Conservation (phyloP, 2,797 vertebrate genomes). For the Rhodeus uyekii region DNA sequence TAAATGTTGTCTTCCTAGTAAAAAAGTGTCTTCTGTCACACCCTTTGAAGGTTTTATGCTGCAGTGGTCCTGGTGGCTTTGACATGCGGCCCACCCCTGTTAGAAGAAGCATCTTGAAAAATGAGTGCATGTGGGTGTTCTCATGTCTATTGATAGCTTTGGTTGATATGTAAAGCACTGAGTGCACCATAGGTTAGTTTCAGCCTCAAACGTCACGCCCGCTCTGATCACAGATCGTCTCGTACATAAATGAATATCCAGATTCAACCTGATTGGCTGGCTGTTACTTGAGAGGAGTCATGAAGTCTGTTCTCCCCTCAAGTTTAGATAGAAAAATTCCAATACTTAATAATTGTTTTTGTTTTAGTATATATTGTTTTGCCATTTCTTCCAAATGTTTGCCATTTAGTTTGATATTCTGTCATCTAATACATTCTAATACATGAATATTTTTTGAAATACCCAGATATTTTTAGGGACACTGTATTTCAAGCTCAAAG, state of each 20-base stretch:
- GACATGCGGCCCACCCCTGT: background rate
- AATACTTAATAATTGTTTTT: background rate
- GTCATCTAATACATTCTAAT: background rate
- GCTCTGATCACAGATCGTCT: background rate
- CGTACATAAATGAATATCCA: background rate
- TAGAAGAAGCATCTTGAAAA: background rate
- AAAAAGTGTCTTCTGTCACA: background rate
- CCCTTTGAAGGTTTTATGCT: background rate
- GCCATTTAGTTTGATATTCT: background rate
- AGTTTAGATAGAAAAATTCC: background rate
- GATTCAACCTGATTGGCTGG: background rate
- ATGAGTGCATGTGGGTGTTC: background rate
- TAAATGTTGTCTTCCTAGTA: background rate
- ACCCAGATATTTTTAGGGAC: background rate
- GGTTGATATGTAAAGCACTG: constrained; percentile 5
- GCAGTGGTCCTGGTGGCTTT: background rate
- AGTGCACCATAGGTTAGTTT: constrained; percentile 7
- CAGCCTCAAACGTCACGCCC: background rate
- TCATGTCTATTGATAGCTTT: constrained; percentile 13
- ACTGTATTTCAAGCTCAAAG: background rate
- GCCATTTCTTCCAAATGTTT: background rate
- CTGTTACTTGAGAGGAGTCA: no score
- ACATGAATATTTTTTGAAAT: background rate
- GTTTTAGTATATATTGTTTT: background rate
- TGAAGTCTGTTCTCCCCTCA: background rate